phyloP scores from a whole-genome alignment of 1,140 invertebrate genomes.

The Pararge aegeria region DNA sequence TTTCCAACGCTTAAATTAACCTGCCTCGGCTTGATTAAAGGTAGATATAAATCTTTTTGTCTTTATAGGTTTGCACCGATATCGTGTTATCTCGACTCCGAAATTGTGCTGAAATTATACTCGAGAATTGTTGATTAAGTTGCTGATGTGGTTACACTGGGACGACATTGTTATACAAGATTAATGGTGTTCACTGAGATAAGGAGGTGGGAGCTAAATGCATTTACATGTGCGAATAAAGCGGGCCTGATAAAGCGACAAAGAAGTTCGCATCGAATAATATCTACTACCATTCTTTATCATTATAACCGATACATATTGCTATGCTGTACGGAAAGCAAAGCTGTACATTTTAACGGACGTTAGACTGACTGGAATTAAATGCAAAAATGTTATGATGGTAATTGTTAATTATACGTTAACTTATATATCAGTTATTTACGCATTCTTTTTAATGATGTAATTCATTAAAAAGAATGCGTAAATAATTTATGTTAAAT shows the following conservation, averaged over 20 bases:
- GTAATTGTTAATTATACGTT: too few species aligned
- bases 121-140: slow-evolving; percentile 61
- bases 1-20: slow-evolving; percentile 19
- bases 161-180: slow-evolving; percentile 75
- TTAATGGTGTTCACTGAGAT: slow-evolving; percentile 72
- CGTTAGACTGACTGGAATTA: too few species aligned
- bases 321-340: not conserved
- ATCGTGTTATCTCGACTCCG: slow-evolving; percentile 48
- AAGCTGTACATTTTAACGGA: too few species aligned
- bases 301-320: slow-evolving; percentile 41
- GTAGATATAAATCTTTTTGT: slow-evolving; percentile 33
- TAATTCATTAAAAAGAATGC: too few species aligned
- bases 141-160: slow-evolving; percentile 53
- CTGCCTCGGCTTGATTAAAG: slow-evolving; percentile 27
- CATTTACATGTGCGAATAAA: slow-evolving; percentile 77
- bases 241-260: slow-evolving; percentile 66
- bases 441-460: too few species aligned
- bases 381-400: too few species aligned
- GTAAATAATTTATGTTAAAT: too few species aligned
- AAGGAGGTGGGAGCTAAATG: slow-evolving; percentile 74
- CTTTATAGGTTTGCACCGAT: slow-evolving; percentile 42
- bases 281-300: slow-evolving; percentile 37
- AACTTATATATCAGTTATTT: too few species aligned
- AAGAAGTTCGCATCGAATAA: slow-evolving; percentile 59
- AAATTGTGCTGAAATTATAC: slow-evolving; percentile 50